phyloP scores from a whole-genome alignment of 1,140 invertebrate genomes.

The Phocides pigmalion region DNA sequence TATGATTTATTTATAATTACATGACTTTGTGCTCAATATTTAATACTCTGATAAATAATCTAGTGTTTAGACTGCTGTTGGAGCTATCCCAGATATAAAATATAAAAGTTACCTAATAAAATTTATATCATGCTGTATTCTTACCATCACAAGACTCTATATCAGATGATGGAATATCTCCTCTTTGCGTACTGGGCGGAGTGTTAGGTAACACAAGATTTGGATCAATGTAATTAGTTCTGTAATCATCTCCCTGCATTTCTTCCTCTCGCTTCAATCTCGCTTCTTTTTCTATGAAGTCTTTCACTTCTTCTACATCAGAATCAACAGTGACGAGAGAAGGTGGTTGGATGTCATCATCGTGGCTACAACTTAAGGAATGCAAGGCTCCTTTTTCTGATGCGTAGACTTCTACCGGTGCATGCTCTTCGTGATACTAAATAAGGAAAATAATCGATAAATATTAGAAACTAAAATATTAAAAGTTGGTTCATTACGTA shows the following conservation, averaged over 20 bases:
- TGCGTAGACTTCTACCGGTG: constrained; percentile 64
- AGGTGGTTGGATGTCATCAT: constrained; percentile 54
- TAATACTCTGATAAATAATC: too few relatives aligned
- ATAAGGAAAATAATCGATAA: constrained; percentile 8
- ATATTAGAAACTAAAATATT: too few relatives aligned
- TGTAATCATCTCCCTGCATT: constrained; percentile 75
- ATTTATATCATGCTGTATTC: constrained; percentile 6
- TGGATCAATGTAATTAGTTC: constrained; percentile 70
- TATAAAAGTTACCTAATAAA: too few relatives aligned
- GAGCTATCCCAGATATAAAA: too few relatives aligned
- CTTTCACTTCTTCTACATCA: constrained; percentile 69
- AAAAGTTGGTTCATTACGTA: too few relatives aligned
- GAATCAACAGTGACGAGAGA: constrained; percentile 56
- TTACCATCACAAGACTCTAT: constrained; percentile 88
- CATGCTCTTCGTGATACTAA: constrained; percentile 77
- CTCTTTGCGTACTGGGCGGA: constrained; percentile 75
- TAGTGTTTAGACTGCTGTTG: too few relatives aligned
- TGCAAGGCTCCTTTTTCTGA: constrained; percentile 61
- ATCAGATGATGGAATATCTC: constrained; percentile 90
- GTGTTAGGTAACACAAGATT: constrained; percentile 51
- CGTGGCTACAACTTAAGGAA: constrained; percentile 57
- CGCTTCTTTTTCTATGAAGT: constrained; percentile 64
- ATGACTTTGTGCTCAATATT: too few relatives aligned
- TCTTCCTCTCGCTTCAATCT: constrained; percentile 61
- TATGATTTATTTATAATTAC: too few relatives aligned